These are phyloP conservation scores for Ectobius pallidus DNA, from an alignment of 2,888 invertebrate species.

Conservation along the genomic window DNA sequence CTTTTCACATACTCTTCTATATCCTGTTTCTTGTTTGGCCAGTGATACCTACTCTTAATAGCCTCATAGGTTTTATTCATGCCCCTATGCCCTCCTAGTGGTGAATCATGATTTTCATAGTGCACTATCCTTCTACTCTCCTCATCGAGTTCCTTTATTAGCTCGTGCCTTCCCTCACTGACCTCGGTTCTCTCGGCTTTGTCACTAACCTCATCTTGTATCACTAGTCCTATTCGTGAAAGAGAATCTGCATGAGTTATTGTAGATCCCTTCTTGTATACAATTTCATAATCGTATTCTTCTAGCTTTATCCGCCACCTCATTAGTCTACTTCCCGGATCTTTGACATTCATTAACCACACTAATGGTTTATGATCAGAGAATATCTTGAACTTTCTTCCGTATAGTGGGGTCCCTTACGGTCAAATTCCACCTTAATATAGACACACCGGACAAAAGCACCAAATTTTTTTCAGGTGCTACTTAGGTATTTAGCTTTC, in stretches of 20 bases:
- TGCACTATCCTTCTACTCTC: not conserved
- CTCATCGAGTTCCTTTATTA: not conserved
- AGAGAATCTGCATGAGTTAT: no score
- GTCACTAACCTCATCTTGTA: no score
- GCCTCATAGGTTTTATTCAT: not conserved
- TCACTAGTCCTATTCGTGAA: no score
- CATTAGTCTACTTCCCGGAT: conserved; percentile 46
- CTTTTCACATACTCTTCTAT: not conserved
- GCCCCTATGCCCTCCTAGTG: conserved; percentile 4
- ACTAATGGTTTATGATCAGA: conserved; percentile 51
- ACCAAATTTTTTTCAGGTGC: no score
- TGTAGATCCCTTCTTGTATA: conserved; percentile 44
- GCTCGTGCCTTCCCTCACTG: no score
- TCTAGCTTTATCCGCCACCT: conserved; percentile 48
- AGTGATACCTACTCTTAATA: not conserved
- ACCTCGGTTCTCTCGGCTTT: not conserved
- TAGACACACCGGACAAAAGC: no score
- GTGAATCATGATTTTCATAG: not conserved
- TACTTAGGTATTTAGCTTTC: no score
- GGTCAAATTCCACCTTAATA: no score
- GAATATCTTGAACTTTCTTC: conserved; percentile 50
- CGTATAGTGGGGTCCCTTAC: no score
- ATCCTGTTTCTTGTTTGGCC: not conserved
- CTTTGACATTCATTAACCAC: conserved; percentile 46
- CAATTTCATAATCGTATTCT: conserved; percentile 48